A percentile compares a stretch with the other conserved stretches of the same genome.
Evolutionary conservation across 2,113 vertebrate species (phyloP).

Genomic region (Ondatra zibethicus): DNA sequence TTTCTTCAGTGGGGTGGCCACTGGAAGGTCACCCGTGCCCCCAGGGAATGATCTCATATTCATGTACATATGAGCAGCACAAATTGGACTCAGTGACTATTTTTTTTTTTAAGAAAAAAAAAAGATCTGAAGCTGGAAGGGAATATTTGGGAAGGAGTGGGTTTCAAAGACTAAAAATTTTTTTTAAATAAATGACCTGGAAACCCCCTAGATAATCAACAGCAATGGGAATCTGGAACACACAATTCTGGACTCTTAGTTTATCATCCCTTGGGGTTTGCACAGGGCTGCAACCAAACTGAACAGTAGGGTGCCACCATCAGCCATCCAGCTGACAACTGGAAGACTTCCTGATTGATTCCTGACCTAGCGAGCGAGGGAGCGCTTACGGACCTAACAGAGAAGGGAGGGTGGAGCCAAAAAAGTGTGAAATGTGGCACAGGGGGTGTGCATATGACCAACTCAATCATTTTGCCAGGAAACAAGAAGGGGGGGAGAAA

Average conservation of each 20-base stretch:
- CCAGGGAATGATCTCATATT: too few relatives aligned
- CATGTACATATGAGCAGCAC: neutral
- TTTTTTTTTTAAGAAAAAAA: neutral
- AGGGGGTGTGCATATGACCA: neutral
- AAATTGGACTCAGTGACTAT: neutral
- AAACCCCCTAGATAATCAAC: neutral
- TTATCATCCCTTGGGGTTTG: constrained; percentile 19
- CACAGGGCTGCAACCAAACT: neutral
- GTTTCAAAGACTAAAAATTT: neutral
- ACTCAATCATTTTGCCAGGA: neutral
- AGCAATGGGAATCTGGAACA: neutral
- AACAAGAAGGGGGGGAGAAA: neutral
- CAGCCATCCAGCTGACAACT: neutral
- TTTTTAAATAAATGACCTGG: neutral
- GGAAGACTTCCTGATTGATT: constrained; percentile 21
- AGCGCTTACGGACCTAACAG: neutral
- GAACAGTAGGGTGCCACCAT: neutral
- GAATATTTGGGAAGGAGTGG: neutral
- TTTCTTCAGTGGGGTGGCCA: too few relatives aligned
- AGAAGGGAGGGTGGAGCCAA: neutral
- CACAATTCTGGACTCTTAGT: neutral
- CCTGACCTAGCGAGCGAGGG: neutral
- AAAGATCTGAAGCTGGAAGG: neutral
- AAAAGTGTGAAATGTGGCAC: neutral
- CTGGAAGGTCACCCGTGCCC: neutral